Evolutionary conservation across 2,797 vertebrate species (phyloP).

Genomic region (Phylloscopus collybita): DNA sequence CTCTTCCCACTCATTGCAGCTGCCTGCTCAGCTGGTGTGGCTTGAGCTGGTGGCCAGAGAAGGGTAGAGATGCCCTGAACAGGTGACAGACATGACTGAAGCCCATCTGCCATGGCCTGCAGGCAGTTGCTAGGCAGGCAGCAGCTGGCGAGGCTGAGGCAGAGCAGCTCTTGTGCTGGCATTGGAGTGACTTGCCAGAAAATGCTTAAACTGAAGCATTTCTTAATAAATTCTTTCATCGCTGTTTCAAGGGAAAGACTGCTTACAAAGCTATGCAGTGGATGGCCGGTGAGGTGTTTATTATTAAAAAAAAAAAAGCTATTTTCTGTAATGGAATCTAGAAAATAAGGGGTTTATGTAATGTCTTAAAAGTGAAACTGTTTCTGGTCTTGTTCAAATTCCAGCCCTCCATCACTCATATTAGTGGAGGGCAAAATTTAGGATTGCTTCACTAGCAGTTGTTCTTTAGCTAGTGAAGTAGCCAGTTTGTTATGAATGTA

Average conservation of each 20-base stretch:
- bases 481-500: background rate
- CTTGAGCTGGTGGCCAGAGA: background rate
- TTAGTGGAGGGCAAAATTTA: background rate
- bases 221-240: background rate
- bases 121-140: background rate
- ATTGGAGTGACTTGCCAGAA: background rate
- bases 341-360: background rate
- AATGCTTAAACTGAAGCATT: background rate
- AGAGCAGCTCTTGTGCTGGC: background rate
- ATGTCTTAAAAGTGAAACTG: background rate
- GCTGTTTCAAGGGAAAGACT: background rate
- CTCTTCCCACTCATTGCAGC: background rate
- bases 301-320: background rate
- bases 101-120: background rate
- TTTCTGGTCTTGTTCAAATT: background rate
- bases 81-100: background rate
- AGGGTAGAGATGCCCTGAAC: background rate
- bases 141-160: slow-evolving; percentile 2
- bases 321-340: background rate
- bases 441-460: background rate
- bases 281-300: background rate
- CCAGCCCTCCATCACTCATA: background rate
- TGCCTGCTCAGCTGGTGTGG: background rate
- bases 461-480: background rate
- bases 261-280: background rate